Base-by-base conservation (phyloP, 2,888 invertebrate species). In the Parnassius smintheus region DNA sequence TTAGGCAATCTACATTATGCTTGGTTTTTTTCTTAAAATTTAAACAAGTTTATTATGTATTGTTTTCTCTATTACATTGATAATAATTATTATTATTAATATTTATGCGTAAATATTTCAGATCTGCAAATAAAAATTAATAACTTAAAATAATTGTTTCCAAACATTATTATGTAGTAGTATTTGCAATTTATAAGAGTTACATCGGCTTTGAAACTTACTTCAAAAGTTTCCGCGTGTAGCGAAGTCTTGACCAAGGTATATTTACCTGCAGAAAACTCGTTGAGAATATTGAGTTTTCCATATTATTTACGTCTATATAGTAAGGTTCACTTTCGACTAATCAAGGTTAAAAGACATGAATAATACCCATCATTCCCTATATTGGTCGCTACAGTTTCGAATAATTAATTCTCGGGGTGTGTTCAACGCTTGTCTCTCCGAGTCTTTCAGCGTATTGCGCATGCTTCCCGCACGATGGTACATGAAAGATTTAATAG, bases 401-500 rank as follows among this genome's bases (percentile, higher is more conserved):
- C 79, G 78, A 83, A 86, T 87, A 87, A 88, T 87, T 87, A 88
- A 88, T 85, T 86, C 85, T 79, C 72, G 81, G 85, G 84, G 83
- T 84, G 83, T 86, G 86, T 84, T 78, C 79, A 76, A 82, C 74
- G 74, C 71, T 74, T 80, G 81, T 75, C 81, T 80, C 75, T 71
- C 77, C 73, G 78, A 78, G 70, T 79, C 76, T 74, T 72, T 71
- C 74, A 72, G 66, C 75, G 71, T 57, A 68, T 22, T 68, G 80
- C 88, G 90, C 90, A 85, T 85, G 90, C 91, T 89, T 73, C 62
- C 65, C 58, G 62, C 60, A 60, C 61, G 71, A 66, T 73, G 75
- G 77, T 72, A 74, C 76, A 70, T 79, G 79, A 80, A 77, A 82
- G 80, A 82, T 80, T 78, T 76, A 72, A 76, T 83, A 83, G 82